These are phyloP conservation scores for Gastrophryne carolinensis DNA, from an alignment of 2,797 vertebrate genomes.

Conservation along the genomic window DNA sequence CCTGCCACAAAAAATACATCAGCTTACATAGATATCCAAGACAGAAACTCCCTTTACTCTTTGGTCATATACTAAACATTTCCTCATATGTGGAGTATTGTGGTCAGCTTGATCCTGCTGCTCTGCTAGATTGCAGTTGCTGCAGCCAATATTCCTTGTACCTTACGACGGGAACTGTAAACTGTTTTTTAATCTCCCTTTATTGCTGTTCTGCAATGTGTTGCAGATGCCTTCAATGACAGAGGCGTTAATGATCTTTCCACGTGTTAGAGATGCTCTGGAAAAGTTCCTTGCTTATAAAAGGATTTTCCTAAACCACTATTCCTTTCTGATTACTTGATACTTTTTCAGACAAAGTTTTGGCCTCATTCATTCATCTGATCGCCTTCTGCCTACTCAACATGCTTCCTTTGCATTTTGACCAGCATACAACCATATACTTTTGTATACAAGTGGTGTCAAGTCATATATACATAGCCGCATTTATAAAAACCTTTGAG, in stretches of 20 bases:
- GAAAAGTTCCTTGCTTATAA: constrained; percentile 36
- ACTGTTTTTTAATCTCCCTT: constrained; percentile 49
- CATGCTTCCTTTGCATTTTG: not conserved
- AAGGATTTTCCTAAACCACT: constrained; percentile 34
- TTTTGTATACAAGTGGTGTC: not conserved
- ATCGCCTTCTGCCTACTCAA: not conserved
- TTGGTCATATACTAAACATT: constrained; percentile 35
- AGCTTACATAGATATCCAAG: constrained; percentile 25
- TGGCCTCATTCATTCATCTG: constrained; percentile 8
- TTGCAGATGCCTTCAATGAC: constrained; percentile 48
- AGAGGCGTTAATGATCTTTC: constrained; percentile 46
- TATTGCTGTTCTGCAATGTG: constrained; percentile 46
- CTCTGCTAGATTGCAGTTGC: constrained; percentile 10
- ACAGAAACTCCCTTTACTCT: constrained; percentile 36
- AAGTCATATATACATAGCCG: not conserved
- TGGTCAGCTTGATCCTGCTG: constrained; percentile 22
- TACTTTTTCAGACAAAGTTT: constrained; percentile 13
- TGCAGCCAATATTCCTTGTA: constrained; percentile 39
- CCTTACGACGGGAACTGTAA: constrained; percentile 31
- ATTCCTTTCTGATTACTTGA: constrained; percentile 24
- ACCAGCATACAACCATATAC: not conserved
- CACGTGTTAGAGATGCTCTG: constrained; percentile 44
- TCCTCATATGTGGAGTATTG: constrained; percentile 29
- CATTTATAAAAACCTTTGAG: constrained; percentile 3
- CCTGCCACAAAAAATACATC: constrained; percentile 40